phyloP scores from a whole-genome alignment of 1,140 invertebrate species.

The Drosophila lacteicornis region DNA sequence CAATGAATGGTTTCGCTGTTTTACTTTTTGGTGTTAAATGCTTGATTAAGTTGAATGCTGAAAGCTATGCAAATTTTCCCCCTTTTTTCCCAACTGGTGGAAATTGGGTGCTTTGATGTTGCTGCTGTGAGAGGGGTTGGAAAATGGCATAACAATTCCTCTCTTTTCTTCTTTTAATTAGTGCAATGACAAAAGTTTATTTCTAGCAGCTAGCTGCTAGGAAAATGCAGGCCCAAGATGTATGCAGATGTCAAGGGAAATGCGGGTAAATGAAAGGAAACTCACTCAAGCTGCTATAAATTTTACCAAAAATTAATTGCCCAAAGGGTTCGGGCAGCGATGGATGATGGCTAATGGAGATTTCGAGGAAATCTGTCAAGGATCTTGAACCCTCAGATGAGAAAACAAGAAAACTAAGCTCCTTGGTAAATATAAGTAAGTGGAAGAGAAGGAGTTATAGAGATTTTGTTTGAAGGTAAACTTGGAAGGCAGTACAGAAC shows the following conservation, averaged over 20 bases:
- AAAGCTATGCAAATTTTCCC: constrained; percentile 67
- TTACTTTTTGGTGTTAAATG: constrained; percentile 78
- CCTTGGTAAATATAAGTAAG: not conserved
- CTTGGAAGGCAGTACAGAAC: not conserved
- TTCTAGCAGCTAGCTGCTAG: constrained; percentile 13
- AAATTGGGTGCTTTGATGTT: constrained; percentile 70
- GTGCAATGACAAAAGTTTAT: constrained; percentile 56
- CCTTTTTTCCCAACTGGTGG: not conserved
- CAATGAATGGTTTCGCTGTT: constrained; percentile 74
- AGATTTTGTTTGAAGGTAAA: not conserved
- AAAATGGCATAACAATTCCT: constrained; percentile 41
- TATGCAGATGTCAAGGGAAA: constrained; percentile 33
- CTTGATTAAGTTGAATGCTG: constrained; percentile 73
- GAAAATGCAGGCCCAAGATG: constrained; percentile 61
- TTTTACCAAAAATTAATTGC: constrained; percentile 32
- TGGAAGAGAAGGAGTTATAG: not conserved
- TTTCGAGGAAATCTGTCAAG: constrained; percentile 22
- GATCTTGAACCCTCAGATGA: not conserved
- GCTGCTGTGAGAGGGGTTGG: constrained; percentile 5
- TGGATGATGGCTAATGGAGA: constrained; percentile 13
- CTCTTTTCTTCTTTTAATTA: constrained; percentile 53
- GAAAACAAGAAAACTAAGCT: constrained; percentile 3
- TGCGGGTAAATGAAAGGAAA: constrained; percentile 40
- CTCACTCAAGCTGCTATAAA: constrained; percentile 31
- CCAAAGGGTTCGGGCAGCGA: not conserved